Evolutionary conservation across 2,113 vertebrate genomes (phyloP), one percentile per base, ranked within the genome.

Genomic region (Albula glossodonta): DNA sequence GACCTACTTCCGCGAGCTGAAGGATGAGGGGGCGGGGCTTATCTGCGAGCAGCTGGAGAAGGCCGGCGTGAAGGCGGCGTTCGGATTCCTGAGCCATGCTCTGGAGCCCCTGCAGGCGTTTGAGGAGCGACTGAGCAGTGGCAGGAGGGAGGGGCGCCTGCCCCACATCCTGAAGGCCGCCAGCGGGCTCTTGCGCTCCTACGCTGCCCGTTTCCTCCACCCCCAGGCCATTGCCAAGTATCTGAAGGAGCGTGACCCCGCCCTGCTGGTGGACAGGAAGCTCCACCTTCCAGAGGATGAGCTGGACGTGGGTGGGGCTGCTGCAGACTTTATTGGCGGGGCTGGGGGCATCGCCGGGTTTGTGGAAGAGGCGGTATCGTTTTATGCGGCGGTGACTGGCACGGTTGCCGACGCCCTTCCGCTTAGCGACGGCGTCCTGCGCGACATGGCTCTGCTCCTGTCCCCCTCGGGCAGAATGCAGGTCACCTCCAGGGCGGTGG

Each of bases 61-160:
- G 88, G 90, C 89, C 49, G 93, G 91, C 92, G 85, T 95, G 89
- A 94, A 85, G 87, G 89, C 90, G 12, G 91, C 87, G 0, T 94
- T 95, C 19, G 89, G 94, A 90, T 94, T 95, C 84, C 87, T 96
- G 63, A 91, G 92, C 52, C 85, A 93, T 50, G 90, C 91, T 78
- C 80, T 96, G 51, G 92, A 91, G 86, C 94, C 95, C 6, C 91
- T 96, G 57, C 85, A 89, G 25, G 86, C 15, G 22, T 94, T 95
- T 83, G 92, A 93, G 50, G 88, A 41, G 22, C 82, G 48, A n/a
- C 81, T 95, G 60, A 87, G 94, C 88, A 82, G 51, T 11, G 90
- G 87, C n/a, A 87, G 31, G 50, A 83, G 85, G 70, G 22, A 10
- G 70, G 91, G 87, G 6, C 88, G 93, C 52, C 85, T 94, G 66